phyloP scores from a whole-genome alignment of 2,113 vertebrate genomes.

The Oncorhynchus keta region DNA sequence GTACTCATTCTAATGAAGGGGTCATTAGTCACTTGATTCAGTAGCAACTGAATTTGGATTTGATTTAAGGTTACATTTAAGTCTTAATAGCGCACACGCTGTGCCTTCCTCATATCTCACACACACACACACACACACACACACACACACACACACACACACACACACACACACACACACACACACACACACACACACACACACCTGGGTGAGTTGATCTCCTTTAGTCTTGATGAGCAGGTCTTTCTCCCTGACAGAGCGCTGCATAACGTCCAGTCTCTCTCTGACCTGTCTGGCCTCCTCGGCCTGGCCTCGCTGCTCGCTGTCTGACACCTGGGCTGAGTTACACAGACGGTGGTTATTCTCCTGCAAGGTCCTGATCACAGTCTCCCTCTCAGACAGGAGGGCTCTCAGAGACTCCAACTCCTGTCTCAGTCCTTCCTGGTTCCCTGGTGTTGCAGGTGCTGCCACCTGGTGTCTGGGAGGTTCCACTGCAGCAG shows the following conservation, averaged over 20 bases:
- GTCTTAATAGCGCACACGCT: no score
- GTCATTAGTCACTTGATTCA: no score
- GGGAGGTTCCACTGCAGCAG: slow-evolving; percentile 27
- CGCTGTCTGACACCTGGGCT: slow-evolving; percentile 77
- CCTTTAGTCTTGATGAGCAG: slow-evolving; percentile 93
- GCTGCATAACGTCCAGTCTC: slow-evolving; percentile 83
- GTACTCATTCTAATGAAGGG: no score
- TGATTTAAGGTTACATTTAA: no score
- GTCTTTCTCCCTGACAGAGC: slow-evolving; percentile 90
- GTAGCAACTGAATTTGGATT: no score
- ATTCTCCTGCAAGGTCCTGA: slow-evolving; percentile 90
- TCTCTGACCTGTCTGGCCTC: slow-evolving; percentile 81
- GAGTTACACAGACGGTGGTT: slow-evolving; percentile 86
- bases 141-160: no score
- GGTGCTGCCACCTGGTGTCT: not conserved
- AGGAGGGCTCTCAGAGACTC: slow-evolving; percentile 71
- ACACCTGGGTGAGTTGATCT: slow-evolving; percentile 84
- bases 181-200: slow-evolving; percentile 39
- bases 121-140: no score
- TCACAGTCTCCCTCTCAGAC: slow-evolving; percentile 79
- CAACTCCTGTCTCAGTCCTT: slow-evolving; percentile 70
- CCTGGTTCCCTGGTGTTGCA: slow-evolving; percentile 25
- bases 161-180: no score
- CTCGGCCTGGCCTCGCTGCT: slow-evolving; percentile 76
- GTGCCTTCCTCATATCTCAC: no score